These are phyloP conservation scores for Drosophila sp. DNA, from an alignment of 1,140 invertebrate species.

Conservation along the genomic window DNA sequence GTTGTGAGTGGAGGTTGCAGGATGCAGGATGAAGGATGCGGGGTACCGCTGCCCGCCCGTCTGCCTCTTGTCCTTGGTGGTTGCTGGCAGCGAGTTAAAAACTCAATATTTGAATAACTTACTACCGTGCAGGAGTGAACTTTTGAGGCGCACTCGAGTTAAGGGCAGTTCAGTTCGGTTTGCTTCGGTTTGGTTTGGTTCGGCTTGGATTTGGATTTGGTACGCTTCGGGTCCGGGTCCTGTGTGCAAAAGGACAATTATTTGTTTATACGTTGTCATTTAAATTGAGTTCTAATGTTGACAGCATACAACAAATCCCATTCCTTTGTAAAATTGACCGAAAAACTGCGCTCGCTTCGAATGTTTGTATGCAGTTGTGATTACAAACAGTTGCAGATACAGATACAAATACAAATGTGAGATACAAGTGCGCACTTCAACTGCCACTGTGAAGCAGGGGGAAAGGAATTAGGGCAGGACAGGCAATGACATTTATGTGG, in stretches of 20 bases:
- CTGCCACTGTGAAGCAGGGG: neutral
- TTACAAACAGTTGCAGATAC: conserved; percentile 51
- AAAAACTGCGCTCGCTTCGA: conserved; percentile 4
- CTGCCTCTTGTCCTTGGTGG: conserved; percentile 16
- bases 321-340: conserved; percentile 45
- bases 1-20: neutral
- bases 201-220: too few species aligned
- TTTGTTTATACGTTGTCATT: conserved; percentile 83
- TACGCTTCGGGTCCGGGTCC: neutral
- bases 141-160: conserved; percentile 56
- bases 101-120: conserved; percentile 84
- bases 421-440: conserved; percentile 38
- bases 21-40: neutral
- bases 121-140: conserved; percentile 81
- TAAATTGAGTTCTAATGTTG: conserved; percentile 84
- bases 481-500: conserved; percentile 66
- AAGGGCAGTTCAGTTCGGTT: conserved; percentile 28
- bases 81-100: conserved; percentile 65
- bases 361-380: conserved; percentile 55
- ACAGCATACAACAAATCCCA: conserved; percentile 63
- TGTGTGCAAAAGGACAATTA: conserved; percentile 81
- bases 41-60: neutral
- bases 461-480: neutral
- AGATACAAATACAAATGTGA: conserved; percentile 28
- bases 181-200: neutral